Percentiles rank a stretch among this genome's conserved stretches.
Conservation (phyloP, 2,113 vertebrate genomes). For the Hypocryptadius cinnamomeus region DNA sequence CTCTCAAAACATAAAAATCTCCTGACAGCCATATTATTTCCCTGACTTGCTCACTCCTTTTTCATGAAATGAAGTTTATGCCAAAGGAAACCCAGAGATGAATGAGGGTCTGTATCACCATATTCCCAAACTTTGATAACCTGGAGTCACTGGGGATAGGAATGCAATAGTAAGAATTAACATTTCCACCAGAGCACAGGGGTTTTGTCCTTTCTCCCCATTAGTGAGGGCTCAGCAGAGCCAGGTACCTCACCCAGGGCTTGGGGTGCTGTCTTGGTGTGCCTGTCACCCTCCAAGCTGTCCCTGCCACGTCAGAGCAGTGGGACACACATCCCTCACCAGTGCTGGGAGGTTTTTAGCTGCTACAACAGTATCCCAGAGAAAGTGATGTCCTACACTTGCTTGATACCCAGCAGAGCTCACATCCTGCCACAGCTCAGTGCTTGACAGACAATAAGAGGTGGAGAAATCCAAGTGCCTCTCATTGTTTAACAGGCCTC, state of each 20-base stretch:
- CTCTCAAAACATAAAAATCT: neutral
- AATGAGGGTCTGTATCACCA: neutral
- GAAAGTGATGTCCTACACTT: accelerated
- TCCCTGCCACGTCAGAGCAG: neutral
- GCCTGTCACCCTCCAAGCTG: neutral
- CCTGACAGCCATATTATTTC: neutral
- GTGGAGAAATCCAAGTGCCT: neutral
- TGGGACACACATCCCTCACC: neutral
- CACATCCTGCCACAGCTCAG: neutral
- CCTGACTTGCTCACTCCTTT: neutral
- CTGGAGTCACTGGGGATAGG: neutral
- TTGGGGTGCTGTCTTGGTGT: neutral
- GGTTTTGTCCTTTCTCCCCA: neutral
- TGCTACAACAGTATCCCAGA: neutral
- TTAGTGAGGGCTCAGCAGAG: accelerated
- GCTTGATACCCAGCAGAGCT: neutral
- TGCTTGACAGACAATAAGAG: neutral
- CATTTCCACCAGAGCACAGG: neutral
- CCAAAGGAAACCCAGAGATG: neutral
- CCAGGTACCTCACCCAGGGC: neutral
- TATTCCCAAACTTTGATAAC: neutral
- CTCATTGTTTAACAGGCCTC: neutral
- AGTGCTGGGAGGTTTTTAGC: accelerated
- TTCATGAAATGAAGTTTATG: neutral
- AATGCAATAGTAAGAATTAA: neutral